Conservation (phyloP, 2,888 invertebrate genomes). For the Drosophila demipolita region DNA sequence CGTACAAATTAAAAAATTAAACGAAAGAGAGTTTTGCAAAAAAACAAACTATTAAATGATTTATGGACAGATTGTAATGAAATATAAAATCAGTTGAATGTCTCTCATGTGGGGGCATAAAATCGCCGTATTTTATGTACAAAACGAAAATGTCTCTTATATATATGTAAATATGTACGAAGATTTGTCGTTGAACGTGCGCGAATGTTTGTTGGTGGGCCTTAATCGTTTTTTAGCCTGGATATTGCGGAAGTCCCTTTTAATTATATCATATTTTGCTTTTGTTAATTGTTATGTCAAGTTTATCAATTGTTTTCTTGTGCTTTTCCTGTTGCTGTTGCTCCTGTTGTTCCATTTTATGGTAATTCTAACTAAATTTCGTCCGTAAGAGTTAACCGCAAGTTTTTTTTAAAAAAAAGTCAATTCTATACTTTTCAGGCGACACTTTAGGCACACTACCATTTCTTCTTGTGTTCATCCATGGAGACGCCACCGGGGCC, state of each 20-base stretch:
- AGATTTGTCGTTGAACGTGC: conserved; percentile 69
- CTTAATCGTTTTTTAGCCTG: conserved; percentile 52
- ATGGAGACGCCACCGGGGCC: conserved; percentile 99
- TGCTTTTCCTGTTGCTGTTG: conserved; percentile 45
- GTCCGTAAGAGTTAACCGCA: conserved; percentile 68
- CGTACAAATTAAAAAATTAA: conserved; percentile 47
- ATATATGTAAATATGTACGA: conserved; percentile 48
- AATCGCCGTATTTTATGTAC: conserved; percentile 68
- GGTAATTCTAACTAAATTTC: conserved; percentile 78
- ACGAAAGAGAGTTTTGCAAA: conserved; percentile 36
- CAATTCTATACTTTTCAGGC: conserved; percentile 44
- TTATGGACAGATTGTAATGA: conserved; percentile 59
- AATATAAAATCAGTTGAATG: conserved; percentile 72
- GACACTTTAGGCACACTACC: conserved; percentile 72
- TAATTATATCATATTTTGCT: conserved; percentile 5
- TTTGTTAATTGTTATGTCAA: conserved; percentile 58
- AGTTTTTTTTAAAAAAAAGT: conserved; percentile 43
- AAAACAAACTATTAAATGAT: conserved; percentile 28
- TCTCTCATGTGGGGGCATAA: conserved; percentile 68
- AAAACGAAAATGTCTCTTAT: conserved; percentile 73
- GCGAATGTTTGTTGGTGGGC: conserved; percentile 66
- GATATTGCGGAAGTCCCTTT: conserved; percentile 77
- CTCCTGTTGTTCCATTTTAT: conserved; percentile 78
- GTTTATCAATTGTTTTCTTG: conserved; percentile 42
- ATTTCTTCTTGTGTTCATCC: conserved; percentile 99